Base-by-base conservation (phyloP, 2,888 invertebrate species). In the Catotricha subobsoleta region DNA sequence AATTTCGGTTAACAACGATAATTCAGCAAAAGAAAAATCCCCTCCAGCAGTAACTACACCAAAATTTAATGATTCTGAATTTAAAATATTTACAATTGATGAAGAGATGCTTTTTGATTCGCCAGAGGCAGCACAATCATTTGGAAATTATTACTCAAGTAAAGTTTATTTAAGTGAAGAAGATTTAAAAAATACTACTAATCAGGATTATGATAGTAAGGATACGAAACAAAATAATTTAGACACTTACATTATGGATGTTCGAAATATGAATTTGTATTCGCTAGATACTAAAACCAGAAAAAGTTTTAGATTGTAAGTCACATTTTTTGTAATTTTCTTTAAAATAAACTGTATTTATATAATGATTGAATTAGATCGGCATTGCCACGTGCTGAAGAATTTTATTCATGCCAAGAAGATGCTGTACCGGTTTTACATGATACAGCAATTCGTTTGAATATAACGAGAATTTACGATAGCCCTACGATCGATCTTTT, bases 351-450 rank as follows among this genome's bases (percentile, higher is more conserved):
- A n/a, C n/a, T n/a, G n/a, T n/a, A n/a, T n/a, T n/a, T n/a, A 6
- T 34, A 12, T 10, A n/a, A 13, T 27, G 23, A 34, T 40, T 31
- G 15, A 25, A 40, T 37, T 29, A 43, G 42, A 36, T 50, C 58
- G 51, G 44, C 51, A 42, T 37, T 72, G 15, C 60, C 67, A 25
- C 60, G 70, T 48, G 68, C 81, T 42, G 76, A 77, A 54, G 71
- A 78, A 48, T 64, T 83, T 48, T 87, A 88, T 62, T 75, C 74
- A 47, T 82, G 80, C 56, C 69, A 71, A 45, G 66, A 72, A 41
- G 69, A 71, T 45, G 86, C 84, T n/a, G 74, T 76, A 51, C 86
- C 91, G 4, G 84, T 94, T 55, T 64, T 94, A 46, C 87, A 92
- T 61, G 80, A 92, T 60, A 92, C 92, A 0, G 74, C 82, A 41